Conservation (phyloP, 2,888 invertebrate species). For the Ormyrus thymus region DNA sequence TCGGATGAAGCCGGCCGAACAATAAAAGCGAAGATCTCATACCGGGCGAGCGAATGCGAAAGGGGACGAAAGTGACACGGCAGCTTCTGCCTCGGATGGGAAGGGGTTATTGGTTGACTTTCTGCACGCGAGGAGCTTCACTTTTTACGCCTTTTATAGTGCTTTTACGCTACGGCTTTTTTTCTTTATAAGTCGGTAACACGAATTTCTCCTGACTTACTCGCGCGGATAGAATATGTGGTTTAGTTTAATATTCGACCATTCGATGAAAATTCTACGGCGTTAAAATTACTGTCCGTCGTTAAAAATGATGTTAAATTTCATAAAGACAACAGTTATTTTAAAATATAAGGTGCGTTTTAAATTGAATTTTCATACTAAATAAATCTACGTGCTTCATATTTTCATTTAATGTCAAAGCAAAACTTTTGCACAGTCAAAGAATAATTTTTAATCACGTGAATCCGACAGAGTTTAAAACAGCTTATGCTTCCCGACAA, state of each 20-base stretch:
- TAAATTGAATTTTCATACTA: no score
- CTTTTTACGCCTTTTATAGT: slow-evolving; percentile 21
- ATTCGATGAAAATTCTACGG: no score
- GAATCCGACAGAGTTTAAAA: neutral
- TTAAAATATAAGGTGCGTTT: no score
- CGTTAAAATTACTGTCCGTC: no score
- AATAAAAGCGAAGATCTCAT: slow-evolving; percentile 53
- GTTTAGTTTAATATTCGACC: no score
- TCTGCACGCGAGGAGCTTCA: neutral
- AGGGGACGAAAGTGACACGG: slow-evolving; percentile 13
- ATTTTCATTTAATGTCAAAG: no score
- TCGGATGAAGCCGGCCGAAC: slow-evolving; percentile 50
- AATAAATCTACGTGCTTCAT: no score
- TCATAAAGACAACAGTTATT: no score
- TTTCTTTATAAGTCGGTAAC: neutral
- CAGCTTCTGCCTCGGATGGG: neutral
- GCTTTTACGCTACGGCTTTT: neutral
- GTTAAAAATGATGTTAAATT: no score
- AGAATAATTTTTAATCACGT: no score
- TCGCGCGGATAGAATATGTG: no score
- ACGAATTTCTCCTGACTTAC: no score
- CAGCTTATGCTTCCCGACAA: slow-evolving; percentile 35
- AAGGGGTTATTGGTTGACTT: neutral
- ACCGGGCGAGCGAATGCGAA: slow-evolving; percentile 57
- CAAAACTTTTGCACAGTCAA: neutral